Evolutionary conservation across 2,888 invertebrate genomes (phyloP).

Genomic region (Dryomyza anilis): DNA sequence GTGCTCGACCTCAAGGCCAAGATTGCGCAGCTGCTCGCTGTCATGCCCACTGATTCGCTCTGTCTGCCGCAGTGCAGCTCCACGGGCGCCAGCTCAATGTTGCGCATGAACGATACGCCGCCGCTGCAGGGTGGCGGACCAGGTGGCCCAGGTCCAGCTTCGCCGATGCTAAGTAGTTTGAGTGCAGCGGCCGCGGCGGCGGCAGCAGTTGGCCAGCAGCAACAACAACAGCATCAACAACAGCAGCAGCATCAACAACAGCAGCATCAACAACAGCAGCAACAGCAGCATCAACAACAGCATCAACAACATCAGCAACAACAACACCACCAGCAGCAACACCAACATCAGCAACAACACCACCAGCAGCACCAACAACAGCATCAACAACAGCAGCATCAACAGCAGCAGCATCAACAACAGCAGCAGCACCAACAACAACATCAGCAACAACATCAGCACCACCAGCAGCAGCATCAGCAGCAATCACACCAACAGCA

Average conservation of each 20-base stretch:
- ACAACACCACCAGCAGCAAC: conserved; percentile 42
- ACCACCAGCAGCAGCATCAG: conserved; percentile 42
- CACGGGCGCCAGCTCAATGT: conserved; percentile 65
- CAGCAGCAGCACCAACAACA: conserved; percentile 39
- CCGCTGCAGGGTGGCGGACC: conserved; percentile 47
- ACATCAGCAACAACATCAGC: conserved; percentile 33
- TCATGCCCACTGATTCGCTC: conserved; percentile 74
- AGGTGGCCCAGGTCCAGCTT: conserved; percentile 55
- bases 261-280: conserved; percentile 37
- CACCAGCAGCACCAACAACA: conserved; percentile 33
- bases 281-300: conserved; percentile 39
- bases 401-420: conserved; percentile 32
- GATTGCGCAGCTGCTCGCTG: conserved; percentile 91
- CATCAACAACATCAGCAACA: conserved; percentile 34
- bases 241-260: conserved; percentile 34
- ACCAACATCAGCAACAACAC: conserved; percentile 34
- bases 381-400: too few species aligned
- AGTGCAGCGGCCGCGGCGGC: conserved; percentile 40
- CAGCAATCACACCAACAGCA: conserved; percentile 33
- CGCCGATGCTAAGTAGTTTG: conserved; percentile 58
- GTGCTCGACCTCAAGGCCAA: conserved; percentile 88
- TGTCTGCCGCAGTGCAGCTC: conserved; percentile 65
- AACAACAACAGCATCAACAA: conserved; percentile 42
- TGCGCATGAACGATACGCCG: conserved; percentile 65
- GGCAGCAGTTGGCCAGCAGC: conserved; percentile 13